Base-by-base conservation (phyloP, 2,888 invertebrate species). In the Atherix ibis region DNA sequence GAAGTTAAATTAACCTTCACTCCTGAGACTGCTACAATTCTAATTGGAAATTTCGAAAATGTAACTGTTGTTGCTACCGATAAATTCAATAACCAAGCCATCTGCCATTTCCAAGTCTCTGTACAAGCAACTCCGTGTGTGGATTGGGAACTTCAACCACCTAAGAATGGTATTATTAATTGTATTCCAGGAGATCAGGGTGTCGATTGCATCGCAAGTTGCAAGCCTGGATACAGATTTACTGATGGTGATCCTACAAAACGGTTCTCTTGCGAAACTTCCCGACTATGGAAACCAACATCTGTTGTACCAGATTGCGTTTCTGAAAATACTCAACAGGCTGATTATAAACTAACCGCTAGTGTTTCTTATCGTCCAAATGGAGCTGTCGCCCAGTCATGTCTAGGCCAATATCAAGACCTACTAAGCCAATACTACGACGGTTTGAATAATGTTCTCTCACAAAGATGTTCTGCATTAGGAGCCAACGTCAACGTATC, bases 401-500 rank as follows among this genome's bases (percentile, higher is more conserved):
- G 91, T 54, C 64, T 89, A 34, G 73, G 75, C 2, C 84, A 88
- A 53, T 91, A 91, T 54, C 80, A 81, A 46, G 85, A 87, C 42
- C 64, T 84, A 10, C 66, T 85, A 41, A 67, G 81, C 0, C 84
- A 88, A 51, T 82, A 84, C 50, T 87, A 87, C 47, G 61, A 65
- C 18, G 73, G 76, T 27, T 64, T 95, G 3, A 89, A 91, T 48
- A 73, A 68, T 37, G 68, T 88, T 40, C 65, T 95, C 10, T 85
- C 89, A 1, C 84, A 88, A 52, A 75, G 91, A 46, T 95, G 94
- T 57, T 92, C 92, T 1, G 88, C 88, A 4, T 85, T 91, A 30
- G 91, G 89, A 49, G 88, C 92, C 1, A 84, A 88, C 53, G 89
- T 92, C 69, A 91, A 89, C 50, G 92, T 94, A 1, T 80, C 88